Evolutionary conservation across 2,797 vertebrate species (phyloP).

Genomic region (Tauraco hartlaubi): DNA sequence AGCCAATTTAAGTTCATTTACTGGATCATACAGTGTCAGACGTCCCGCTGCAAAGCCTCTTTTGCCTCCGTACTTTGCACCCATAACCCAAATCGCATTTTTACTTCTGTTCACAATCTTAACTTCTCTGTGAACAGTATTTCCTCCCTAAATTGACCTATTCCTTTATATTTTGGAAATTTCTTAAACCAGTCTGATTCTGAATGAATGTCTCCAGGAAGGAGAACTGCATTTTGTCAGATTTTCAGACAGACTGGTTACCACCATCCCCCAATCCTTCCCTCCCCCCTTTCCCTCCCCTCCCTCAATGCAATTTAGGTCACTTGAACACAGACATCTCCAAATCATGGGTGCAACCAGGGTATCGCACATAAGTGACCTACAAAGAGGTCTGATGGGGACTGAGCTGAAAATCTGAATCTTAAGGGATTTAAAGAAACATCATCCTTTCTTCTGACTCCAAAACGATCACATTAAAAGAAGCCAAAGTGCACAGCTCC

Average conservation of each 20-base stretch:
- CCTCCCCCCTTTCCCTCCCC: not conserved
- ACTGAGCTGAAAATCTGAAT: slow-evolving; percentile 4
- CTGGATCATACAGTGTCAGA: not conserved
- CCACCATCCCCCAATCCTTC: not conserved
- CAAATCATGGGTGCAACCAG: slow-evolving; percentile 24
- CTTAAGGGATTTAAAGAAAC: slow-evolving; percentile 38
- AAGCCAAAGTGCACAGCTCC: slow-evolving; percentile 15
- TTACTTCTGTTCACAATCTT: not conserved
- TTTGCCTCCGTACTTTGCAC: not conserved
- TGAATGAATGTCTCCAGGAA: not conserved
- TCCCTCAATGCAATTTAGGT: slow-evolving; percentile 39
- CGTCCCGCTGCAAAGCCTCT: not conserved
- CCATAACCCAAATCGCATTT: not conserved
- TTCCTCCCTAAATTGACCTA: not conserved
- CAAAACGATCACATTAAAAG: not conserved
- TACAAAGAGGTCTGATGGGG: slow-evolving; percentile 28
- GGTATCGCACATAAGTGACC: slow-evolving; percentile 1
- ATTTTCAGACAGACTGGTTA: not conserved
- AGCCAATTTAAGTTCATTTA: slow-evolving; percentile 30
- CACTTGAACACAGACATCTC: slow-evolving; percentile 24
- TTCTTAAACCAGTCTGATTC: not conserved
- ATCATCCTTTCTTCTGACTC: not conserved
- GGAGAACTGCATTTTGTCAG: not conserved
- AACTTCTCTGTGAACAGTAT: not conserved
- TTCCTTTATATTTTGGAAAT: not conserved